Base-by-base conservation (phyloP, 2,888 invertebrate genomes). In the Buathra laborator region DNA sequence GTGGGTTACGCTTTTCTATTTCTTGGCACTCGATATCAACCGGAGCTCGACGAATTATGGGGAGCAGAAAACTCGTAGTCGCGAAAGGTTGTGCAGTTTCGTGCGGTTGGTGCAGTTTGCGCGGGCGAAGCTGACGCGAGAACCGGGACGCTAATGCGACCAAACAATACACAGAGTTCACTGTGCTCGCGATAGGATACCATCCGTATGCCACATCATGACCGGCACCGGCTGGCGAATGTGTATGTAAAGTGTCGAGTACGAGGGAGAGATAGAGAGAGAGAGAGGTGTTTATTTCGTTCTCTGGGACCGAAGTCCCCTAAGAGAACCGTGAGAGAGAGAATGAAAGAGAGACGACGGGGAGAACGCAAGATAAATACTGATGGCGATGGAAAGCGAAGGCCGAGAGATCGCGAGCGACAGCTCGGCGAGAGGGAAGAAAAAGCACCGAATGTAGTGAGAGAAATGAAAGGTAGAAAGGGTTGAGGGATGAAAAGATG, bases 391-490 rank as follows among this genome's bases (percentile, higher is more conserved):
- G 81, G 85, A 75, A 86, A 78, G 86, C 71, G 82, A 7, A 37
- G 84, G 83, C 85, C 81, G 62, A 62, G 84, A 81, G 86, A 12
- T 29, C 84, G 84, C 84, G 83, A 81, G 81, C 86, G 82, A 84
- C 81, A 82, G 81, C 84, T 83, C 81, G 76, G 72, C 80, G 86
- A 84, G 37, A 67, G 43, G 74, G 46, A 7, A 75, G 79, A 53
- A 70, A 70, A 64, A 46, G 59, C 59, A 59, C 1, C 14, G 68
- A 86, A 71, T 48, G 62, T 62, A 59, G 68, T n/a, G 37, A 56
- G 44, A 53, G 53, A 48, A 43, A 72, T 51, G 77, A 71, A 66
- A 75, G 32, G 29, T 51, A 32, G 56, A 81, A 62, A 19, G 75
- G 48, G 56, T 29, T 10, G 70, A 48, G 64, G 37, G 59, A 62